Base-by-base conservation (phyloP, 2,797 vertebrate species). In the Gila robusta region DNA sequence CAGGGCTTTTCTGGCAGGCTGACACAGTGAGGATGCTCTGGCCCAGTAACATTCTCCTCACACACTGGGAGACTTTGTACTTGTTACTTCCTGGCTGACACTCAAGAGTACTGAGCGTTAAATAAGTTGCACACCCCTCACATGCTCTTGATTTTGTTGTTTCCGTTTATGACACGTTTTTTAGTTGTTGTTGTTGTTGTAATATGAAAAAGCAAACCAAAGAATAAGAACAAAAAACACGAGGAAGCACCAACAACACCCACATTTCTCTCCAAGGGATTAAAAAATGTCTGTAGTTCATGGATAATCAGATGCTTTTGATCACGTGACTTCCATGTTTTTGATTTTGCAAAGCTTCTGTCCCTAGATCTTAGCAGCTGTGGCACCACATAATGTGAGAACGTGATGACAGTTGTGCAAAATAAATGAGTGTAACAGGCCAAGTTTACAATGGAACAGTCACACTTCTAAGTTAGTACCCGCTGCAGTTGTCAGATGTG, bases 231-330 rank as follows among this genome's bases (percentile, higher is more conserved):
- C 66, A 11, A 90, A 10, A 72, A 62, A 74, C 44, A 44, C 1
- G 32, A 70, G 62, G 41, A 66, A 54, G 41, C 26, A 73, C 21
- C 35, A 37, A 26, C 16, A 69, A 35, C 59, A 66, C 44, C 35
- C 47, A 70, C 59, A 91, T 88, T 92, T 93, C 89, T 91, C 91
- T 93, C 89, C 39, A 87, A 90, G 84, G 92, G 93, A 94, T 95
- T 94, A 95, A 94, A 94, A 85, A 90, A 74, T 91, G 89, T 93
- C 91, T 94, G 92, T 93, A 92, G 93, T 94, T 94, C 91, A 94
- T 94, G 93, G 94, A 95, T 94, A 95, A 94, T 94, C 93, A 93
- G 93, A 94, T 93, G 93, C 91, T 94, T 94, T 94, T 94, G 92
- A 95, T 95, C 94, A 96, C 94, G 93, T 95, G 93, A 94, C 92